A percentile compares a stretch with the other conserved stretches of the same genome.
Conservation (phyloP, 2,113 vertebrate genomes). For the Lasiurus cinereus region DNA sequence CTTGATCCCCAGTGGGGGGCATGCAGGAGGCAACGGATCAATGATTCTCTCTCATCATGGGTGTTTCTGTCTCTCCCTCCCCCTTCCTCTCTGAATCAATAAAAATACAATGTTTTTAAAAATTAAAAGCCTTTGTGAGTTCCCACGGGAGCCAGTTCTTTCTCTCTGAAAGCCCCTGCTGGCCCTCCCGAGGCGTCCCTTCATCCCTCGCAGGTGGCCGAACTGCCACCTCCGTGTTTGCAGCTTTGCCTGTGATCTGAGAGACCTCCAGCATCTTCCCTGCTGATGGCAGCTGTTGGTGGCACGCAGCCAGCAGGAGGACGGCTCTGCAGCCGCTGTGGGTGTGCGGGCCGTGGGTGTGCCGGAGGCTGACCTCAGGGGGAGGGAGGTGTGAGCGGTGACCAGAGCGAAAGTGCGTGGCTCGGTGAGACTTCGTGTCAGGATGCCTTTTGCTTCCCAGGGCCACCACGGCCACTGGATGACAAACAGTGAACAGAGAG, state of each 20-base stretch:
- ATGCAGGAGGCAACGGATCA: too few relatives aligned
- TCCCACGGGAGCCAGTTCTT: neutral
- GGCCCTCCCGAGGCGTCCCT: neutral
- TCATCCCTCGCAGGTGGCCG: too few relatives aligned
- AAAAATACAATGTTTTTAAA: too few relatives aligned
- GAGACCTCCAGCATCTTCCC: neutral
- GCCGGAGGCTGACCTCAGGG: neutral
- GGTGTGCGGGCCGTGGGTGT: rapidly evolving
- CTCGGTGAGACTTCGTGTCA: neutral
- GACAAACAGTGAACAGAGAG: neutral
- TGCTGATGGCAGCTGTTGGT: neutral
- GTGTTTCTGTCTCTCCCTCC: too few relatives aligned
- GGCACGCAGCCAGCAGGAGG: neutral
- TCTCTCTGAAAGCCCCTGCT: neutral
- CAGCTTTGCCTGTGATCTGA: neutral
- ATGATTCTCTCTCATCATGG: too few relatives aligned
- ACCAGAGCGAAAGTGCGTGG: too few relatives aligned
- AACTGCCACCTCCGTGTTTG: neutral
- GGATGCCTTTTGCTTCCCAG: neutral
- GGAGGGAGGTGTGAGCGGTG: neutral
- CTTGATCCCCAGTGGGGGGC: too few relatives aligned
- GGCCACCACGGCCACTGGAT: neutral
- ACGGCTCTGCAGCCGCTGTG: too few relatives aligned
- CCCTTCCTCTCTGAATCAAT: too few relatives aligned
- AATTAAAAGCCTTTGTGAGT: too few relatives aligned